Percentiles rank a stretch among this genome's conserved stretches.
These are phyloP conservation scores for Babyrousa celebensis DNA, from an alignment of 2,797 vertebrate genomes.

Conservation along the genomic window DNA sequence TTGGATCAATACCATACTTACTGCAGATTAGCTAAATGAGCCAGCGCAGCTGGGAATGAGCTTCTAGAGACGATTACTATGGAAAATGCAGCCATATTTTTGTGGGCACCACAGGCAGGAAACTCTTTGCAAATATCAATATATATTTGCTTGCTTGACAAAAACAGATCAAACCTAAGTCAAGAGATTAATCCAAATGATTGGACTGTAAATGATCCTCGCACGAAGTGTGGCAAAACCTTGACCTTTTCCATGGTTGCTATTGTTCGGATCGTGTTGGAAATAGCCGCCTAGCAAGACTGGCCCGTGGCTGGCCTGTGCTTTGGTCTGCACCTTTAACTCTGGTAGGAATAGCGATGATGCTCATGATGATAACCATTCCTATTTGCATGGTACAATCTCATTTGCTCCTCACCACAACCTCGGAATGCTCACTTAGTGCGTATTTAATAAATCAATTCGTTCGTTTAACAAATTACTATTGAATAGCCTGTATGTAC, in stretches of 20 bases:
- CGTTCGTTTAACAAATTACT: constrained; percentile 30
- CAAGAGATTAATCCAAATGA: constrained; percentile 82
- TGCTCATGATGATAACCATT: background rate
- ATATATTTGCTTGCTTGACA: constrained; percentile 84
- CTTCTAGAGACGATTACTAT: constrained; percentile 83
- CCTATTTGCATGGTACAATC: background rate
- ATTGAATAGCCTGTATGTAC: background rate
- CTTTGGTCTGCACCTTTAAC: background rate
- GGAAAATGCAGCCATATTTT: constrained; percentile 83
- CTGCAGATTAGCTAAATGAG: constrained; percentile 86
- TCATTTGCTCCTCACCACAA: background rate
- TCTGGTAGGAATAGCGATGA: background rate
- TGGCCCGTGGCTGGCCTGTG: background rate
- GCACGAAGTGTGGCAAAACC: constrained; percentile 49
- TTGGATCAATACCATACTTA: constrained; percentile 84
- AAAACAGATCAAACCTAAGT: constrained; percentile 85
- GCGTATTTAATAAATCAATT: constrained; percentile 36
- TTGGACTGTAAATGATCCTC: constrained; percentile 74
- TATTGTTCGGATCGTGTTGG: constrained; percentile 10
- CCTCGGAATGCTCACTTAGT: background rate
- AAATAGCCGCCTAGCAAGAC: constrained; percentile 2
- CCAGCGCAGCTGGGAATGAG: constrained; percentile 86
- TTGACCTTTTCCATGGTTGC: constrained; percentile 61
- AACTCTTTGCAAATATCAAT: constrained; percentile 86
- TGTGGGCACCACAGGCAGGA: constrained; percentile 77